phyloP scores from a whole-genome alignment of 53 echinoderm and acorn worm genomes.

The Pentamera pediparva region DNA sequence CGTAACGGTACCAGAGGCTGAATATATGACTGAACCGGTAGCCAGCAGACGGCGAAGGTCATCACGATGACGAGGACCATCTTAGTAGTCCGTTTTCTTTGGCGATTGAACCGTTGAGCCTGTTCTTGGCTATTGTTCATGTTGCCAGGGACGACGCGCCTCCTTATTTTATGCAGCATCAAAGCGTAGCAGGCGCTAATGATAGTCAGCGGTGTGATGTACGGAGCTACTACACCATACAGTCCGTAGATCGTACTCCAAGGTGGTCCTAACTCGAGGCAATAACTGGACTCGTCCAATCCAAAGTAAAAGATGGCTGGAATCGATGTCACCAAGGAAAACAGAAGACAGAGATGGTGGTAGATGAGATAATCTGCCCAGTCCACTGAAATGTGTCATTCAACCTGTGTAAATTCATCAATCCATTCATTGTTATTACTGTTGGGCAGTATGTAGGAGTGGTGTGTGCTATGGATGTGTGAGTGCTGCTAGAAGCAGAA shows the following conservation, averaged over 20 bases:
- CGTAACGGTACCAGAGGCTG: constrained; percentile 61
- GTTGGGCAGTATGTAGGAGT: no score
- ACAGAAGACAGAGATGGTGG: no score
- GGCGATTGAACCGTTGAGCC: no score
- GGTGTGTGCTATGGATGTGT: no score
- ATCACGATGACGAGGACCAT: constrained; percentile 90
- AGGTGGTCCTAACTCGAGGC: constrained; percentile 77
- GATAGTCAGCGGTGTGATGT: constrained; percentile 70
- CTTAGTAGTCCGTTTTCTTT: constrained; percentile 76
- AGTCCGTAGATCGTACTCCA: constrained; percentile 66
- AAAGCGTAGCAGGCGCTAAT: constrained; percentile 82
- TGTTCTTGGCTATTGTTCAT: constrained; percentile 21
- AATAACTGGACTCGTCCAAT: constrained; percentile 12
- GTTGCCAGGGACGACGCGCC: constrained; percentile 66
- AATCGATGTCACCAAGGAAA: constrained; percentile 67
- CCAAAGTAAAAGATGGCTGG: constrained; percentile 76
- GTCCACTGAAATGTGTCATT: no score
- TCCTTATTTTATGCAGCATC: constrained; percentile 87
- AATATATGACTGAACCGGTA: constrained; percentile 77
- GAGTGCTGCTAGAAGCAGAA: no score
- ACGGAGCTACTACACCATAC: constrained; percentile 65
- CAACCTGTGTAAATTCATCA: no score
- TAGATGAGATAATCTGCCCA: no score
- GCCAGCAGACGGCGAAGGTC: constrained; percentile 81
- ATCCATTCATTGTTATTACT: no score